Conservation (phyloP, 2,113 vertebrate genomes). For the Pampusana beccarii region DNA sequence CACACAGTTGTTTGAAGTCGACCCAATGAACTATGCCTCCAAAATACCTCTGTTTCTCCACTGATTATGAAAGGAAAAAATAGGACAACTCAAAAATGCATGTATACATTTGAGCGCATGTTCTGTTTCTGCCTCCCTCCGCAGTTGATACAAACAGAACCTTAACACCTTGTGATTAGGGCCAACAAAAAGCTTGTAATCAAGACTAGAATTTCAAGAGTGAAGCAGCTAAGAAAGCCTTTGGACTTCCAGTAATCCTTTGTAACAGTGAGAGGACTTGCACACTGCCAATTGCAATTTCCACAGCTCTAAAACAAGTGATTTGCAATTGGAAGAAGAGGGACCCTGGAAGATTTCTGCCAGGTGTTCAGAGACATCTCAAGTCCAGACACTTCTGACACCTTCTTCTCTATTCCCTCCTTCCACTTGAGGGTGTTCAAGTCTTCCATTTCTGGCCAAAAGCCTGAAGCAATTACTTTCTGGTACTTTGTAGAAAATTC, state of each 20-base stretch:
- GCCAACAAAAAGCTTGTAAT: not conserved
- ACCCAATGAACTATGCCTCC: not conserved
- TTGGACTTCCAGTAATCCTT: not conserved
- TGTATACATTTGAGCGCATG: not conserved
- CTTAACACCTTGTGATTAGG: not conserved
- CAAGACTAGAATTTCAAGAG: not conserved
- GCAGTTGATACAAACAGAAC: not conserved
- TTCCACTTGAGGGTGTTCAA: fast-evolving
- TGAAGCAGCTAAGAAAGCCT: not conserved
- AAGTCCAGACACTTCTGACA: not conserved
- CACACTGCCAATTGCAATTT: not conserved
- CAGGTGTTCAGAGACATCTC: not conserved
- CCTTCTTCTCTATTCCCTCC: not conserved
- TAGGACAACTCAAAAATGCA: not conserved
- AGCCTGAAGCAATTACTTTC: not conserved
- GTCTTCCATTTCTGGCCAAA: not conserved
- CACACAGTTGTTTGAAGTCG: not conserved
- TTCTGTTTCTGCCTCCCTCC: not conserved
- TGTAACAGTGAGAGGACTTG: not conserved
- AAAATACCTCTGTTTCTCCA: not conserved
- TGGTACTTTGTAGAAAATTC: not conserved
- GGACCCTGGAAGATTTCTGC: not conserved
- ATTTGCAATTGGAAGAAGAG: not conserved
- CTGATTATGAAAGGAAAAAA: not conserved
- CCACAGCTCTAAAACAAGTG: not conserved